Conservation (phyloP, 2,888 invertebrate genomes). For the Tetragnatha montana region DNA sequence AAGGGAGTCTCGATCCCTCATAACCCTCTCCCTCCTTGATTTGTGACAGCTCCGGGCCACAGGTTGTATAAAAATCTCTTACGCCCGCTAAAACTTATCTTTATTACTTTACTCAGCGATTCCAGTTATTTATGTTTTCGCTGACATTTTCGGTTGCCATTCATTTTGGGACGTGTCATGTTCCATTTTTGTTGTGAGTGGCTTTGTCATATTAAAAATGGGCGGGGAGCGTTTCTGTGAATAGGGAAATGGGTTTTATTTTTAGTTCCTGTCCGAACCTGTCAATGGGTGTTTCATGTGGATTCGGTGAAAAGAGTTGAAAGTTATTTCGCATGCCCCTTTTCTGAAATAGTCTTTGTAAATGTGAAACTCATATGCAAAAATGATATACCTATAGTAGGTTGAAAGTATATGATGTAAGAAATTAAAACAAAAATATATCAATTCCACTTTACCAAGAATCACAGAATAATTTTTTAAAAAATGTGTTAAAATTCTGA, state of each 20-base stretch:
- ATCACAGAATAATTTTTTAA: too few relatives aligned
- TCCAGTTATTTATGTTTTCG: slow-evolving; percentile 54
- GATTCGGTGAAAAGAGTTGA: too few relatives aligned
- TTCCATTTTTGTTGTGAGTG: not conserved
- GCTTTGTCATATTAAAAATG: not conserved
- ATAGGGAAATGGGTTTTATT: not conserved
- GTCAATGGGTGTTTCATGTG: too few relatives aligned
- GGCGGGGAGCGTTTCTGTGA: not conserved
- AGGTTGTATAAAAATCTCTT: slow-evolving; percentile 39
- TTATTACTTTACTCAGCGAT: slow-evolving; percentile 50
- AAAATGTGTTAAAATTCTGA: too few relatives aligned
- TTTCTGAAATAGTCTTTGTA: too few relatives aligned
- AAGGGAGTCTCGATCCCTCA: not conserved
- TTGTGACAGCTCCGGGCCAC: slow-evolving; percentile 22
- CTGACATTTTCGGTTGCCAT: slow-evolving; percentile 40
- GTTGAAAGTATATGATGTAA: too few relatives aligned
- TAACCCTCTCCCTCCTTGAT: slow-evolving; percentile 14
- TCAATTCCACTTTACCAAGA: too few relatives aligned
- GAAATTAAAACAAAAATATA: too few relatives aligned
- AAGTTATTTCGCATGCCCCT: too few relatives aligned
- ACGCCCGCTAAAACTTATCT: slow-evolving; percentile 24
- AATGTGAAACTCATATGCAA: too few relatives aligned
- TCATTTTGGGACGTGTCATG: slow-evolving; percentile 32
- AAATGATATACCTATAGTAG: too few relatives aligned
- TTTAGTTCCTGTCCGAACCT: not conserved